Evolutionary conservation across 2,888 invertebrate genomes (phyloP).

Genomic region (Therioaphis trifolii): DNA sequence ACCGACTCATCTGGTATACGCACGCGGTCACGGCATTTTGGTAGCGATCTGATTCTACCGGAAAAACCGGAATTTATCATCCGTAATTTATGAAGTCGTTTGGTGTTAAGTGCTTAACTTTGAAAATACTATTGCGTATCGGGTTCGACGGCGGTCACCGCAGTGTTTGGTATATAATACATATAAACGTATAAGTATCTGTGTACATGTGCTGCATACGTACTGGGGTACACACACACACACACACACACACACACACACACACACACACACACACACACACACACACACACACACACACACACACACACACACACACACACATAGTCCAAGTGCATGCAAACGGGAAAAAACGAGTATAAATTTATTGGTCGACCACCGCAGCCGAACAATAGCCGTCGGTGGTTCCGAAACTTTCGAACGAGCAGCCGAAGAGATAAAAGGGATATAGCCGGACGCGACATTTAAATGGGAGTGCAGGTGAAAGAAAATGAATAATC

Average conservation of each 20-base stretch:
- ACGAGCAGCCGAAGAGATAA: constrained; percentile 35
- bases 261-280: no score
- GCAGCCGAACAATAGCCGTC: constrained; percentile 49
- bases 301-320: no score
- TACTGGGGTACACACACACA: no score
- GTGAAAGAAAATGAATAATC: constrained; percentile 50
- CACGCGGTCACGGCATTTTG: no score
- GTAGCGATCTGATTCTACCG: no score
- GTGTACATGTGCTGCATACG: background rate
- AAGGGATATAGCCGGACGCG: background rate
- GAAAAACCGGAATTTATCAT: background rate
- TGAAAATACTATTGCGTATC: background rate
- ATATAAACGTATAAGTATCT: background rate
- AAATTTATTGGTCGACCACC: constrained; percentile 41
- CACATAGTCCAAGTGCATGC: no score
- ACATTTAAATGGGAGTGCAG: constrained; percentile 34
- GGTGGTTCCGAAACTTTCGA: constrained; percentile 7
- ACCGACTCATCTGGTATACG: no score
- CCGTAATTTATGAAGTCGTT: background rate
- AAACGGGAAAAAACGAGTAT: constrained; percentile 1
- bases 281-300: no score
- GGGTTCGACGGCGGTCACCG: background rate
- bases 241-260: no score
- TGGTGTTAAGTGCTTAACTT: constrained; percentile 6
- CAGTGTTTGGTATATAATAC: background rate